Base-by-base conservation (phyloP, 2,888 invertebrate species). In the Dolichomitus sp. region DNA sequence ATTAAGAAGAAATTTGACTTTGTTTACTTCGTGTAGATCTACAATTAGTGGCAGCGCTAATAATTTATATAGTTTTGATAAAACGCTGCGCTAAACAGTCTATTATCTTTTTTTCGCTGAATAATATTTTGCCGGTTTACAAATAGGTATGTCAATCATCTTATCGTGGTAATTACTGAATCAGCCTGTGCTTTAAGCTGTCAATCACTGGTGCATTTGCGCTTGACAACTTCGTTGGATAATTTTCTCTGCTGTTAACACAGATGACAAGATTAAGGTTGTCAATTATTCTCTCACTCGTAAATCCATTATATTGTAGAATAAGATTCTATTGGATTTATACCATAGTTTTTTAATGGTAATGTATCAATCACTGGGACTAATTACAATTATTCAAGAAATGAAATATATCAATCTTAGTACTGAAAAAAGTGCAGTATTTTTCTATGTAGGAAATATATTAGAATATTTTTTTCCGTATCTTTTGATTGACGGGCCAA, bases 211-310 rank as follows among this genome's bases (percentile, higher is more conserved):
- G 17, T 37, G 11, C 19, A 61, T 61, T 61, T 37, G 40, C 37
- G 40, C 61, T 61, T 61, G 61, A 40, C 12, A 61, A 40, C 19
- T 17, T 33, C 19, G 19, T 11, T 61, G 61, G 40, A 37, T 61
- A 61, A 61, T 37, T 61, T 40, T 37, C n/a, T 17, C 61, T 9
- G 59, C 37, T 2, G 17, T 37, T 9, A 61, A 37, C 61, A 37
- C 37, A 59, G 59, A 59, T 59, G 33, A 27, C 40, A 61, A 61
- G 61, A 61, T 61, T 61, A 61, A 40, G 40, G 40, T 17, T 37
- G 61, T 40, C 37, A 61, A 33, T 61, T 40, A 61, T 61, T 40
- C 6, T 17, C 40, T 9, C 11, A 37, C 37, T 40, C 17, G 61
- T 19, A 19, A 11, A 11, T 37, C 11, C 33, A 19, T 61, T 61